Conservation (phyloP, 2,888 invertebrate species). For the Kuschelorhynchus macadamiae region DNA sequence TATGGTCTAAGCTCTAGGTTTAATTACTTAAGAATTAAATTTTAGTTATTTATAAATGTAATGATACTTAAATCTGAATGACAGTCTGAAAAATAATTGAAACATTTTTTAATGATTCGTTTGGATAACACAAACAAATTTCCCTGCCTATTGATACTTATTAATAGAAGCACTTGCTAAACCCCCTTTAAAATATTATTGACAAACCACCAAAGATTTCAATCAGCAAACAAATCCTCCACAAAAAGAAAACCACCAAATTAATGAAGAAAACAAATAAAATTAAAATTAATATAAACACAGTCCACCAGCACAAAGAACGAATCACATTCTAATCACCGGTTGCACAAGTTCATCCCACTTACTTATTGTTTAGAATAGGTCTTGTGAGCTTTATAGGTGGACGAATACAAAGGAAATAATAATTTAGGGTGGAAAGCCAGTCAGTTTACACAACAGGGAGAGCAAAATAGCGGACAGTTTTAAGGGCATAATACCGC, state of each 20-base stretch:
- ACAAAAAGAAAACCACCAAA: slow-evolving; percentile 26
- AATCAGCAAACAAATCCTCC: slow-evolving; percentile 28
- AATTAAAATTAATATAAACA: slow-evolving; percentile 45
- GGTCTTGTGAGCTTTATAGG: slow-evolving; percentile 4
- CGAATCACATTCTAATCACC: slow-evolving; percentile 12
- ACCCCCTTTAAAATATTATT: slow-evolving; percentile 13
- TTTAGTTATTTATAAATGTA: too few species aligned
- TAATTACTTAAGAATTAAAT: too few species aligned
- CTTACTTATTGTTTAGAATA: too few species aligned
- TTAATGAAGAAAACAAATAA: slow-evolving; percentile 40
- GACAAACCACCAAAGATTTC: slow-evolving; percentile 25
- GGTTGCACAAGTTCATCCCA: neutral
- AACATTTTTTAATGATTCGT: too few species aligned
- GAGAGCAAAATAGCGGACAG: slow-evolving; percentile 25
- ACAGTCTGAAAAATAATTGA: too few species aligned
- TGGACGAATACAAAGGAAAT: slow-evolving; percentile 31
- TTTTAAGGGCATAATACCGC: slow-evolving; percentile 25
- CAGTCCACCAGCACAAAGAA: slow-evolving; percentile 1
- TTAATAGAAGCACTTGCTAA: neutral
- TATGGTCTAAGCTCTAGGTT: too few species aligned
- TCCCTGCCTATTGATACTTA: too few species aligned
- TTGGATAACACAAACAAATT: too few species aligned
- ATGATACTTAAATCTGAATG: too few species aligned
- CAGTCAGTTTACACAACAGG: slow-evolving; percentile 20
- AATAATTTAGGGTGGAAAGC: slow-evolving; percentile 36